Base-by-base conservation (phyloP, 1,140 invertebrate species). In the Chlorops oryzae region DNA sequence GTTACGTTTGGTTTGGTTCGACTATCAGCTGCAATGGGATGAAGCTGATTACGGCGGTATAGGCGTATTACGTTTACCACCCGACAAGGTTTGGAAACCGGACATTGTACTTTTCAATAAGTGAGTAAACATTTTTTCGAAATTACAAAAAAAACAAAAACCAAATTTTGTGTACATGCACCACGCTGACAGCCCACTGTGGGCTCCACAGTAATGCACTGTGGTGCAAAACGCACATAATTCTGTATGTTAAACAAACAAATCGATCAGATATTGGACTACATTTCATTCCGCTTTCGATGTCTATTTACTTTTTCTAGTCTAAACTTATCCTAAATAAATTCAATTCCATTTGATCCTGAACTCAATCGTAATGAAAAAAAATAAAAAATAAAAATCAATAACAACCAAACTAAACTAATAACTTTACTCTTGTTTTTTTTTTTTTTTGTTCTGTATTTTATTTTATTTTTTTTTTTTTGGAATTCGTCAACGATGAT, bases 81-180 rank as follows among this genome's bases (percentile, higher is more conserved):
- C 95, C 18, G 94, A 98, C 73, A 97, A 98, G 83, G 95, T 99
- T 47, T 99, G 96, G 96, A 96, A 96, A 73, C 96, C 97, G 4
- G 97, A 99, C 74, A 97, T 99, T 62, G 96, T 99, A 25, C 81
- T 99, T 32, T 99, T 99, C 74, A 99, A 99, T 80, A 99, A 99
- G 95, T 98, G 81, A 83, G 86, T 82, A 69, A 58, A 63, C 57
- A 55, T 58, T 49, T 55, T 54, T 56, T 46, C 25, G 5, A 25
- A 4, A 5, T 18, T 27, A 13, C 5, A 13, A 15, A 38, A 38
- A 6, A 6, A 38, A 38, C 35, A 6, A 38, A 15, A 9, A 15
- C n/a, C 6, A n/a, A n/a, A n/a, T n/a, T n/a, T n/a, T n/a, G n/a
- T n/a, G n/a, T n/a, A n/a, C n/a, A n/a, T n/a, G n/a, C n/a, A n/a